Evolutionary conservation across 35 echinoderm and acorn worm genomes (phyloP), one percentile per base, ranked within the genome.

Genomic region (Patiria miniata): DNA sequence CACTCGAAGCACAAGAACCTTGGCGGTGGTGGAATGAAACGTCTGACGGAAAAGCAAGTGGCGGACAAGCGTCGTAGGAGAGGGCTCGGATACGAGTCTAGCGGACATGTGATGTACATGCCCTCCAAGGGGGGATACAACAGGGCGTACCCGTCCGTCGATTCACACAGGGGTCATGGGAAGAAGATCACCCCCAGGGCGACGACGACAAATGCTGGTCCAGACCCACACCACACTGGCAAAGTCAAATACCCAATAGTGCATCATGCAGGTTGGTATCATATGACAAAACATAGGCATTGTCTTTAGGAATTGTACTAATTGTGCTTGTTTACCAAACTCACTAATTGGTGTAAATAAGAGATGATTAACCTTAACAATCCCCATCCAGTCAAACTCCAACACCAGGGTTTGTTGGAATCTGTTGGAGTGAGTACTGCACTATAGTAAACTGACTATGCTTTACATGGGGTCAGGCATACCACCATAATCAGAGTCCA

Each of bases 231-330:
- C 23, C 54, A 39, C 60, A 50, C 51, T 7, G 39, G 68, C 8
- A 90, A 60, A 77, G 55, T 90, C 4, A 90, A 83, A 65, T 87
- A 92, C 22, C 87, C 82, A 12, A 83, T 87, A 30, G 81, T 80
- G 6, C 88, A 93, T 57, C 86, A 93, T 65, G 80, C 86, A 33
- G 92, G 92, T 93, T 55, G 79, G 91, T 78, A 22, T 19, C 10
- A 83, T 29, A 12, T 51, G 3, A 3, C 30, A 39, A 39, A 36
- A 17, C 37, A 8, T 33, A 10, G 76, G 76, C 17, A 78, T n/a
- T n/a, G n/a, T n/a, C n/a, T n/a, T n/a, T n/a, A n/a, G n/a, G n/a
- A n/a, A n/a, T n/a, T n/a, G n/a, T n/a, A n/a, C n/a, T n/a, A n/a
- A n/a, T n/a, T n/a, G n/a, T n/a, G n/a, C n/a, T n/a, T n/a, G n/a